Conservation (phyloP, 2,888 invertebrate species). For the Patella depressa region DNA sequence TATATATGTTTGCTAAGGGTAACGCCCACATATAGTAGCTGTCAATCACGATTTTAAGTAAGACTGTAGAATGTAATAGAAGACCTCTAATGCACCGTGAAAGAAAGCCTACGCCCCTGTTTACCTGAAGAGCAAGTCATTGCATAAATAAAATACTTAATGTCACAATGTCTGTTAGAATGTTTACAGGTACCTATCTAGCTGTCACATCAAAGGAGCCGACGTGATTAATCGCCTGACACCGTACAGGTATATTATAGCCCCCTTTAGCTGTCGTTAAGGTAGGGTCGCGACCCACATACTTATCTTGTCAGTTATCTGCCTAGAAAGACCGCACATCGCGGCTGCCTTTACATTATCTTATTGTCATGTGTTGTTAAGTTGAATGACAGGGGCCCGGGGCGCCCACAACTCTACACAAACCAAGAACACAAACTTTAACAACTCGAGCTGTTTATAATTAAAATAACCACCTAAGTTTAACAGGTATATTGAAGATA, state of each 20-base stretch:
- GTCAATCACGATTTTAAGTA: no score
- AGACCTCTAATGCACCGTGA: no score
- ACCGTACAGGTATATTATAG: background rate
- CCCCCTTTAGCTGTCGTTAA: constrained; percentile 7
- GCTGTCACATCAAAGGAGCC: constrained; percentile 8
- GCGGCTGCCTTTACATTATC: background rate
- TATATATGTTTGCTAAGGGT: no score
- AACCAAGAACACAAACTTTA: background rate
- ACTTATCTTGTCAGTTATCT: constrained; percentile 1
- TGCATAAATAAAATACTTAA: constrained; percentile 12
- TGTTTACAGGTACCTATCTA: constrained; percentile 9
- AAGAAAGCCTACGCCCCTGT: background rate
- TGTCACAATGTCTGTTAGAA: background rate
- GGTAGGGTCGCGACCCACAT: constrained; percentile 7
- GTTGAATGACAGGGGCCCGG: constrained; percentile 1
- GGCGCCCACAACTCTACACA: background rate
- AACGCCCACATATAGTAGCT: no score
- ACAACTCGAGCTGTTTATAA: background rate
- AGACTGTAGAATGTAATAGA: no score
- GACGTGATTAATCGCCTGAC: background rate
- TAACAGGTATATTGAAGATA: background rate
- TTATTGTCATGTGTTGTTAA: background rate
- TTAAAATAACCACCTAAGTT: constrained; percentile 4
- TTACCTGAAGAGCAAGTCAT: background rate
- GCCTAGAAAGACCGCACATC: background rate